Percentiles rank a stretch among this genome's conserved stretches.
phyloP scores from a whole-genome alignment of 2,113 vertebrate species.

The Passer domesticus region DNA sequence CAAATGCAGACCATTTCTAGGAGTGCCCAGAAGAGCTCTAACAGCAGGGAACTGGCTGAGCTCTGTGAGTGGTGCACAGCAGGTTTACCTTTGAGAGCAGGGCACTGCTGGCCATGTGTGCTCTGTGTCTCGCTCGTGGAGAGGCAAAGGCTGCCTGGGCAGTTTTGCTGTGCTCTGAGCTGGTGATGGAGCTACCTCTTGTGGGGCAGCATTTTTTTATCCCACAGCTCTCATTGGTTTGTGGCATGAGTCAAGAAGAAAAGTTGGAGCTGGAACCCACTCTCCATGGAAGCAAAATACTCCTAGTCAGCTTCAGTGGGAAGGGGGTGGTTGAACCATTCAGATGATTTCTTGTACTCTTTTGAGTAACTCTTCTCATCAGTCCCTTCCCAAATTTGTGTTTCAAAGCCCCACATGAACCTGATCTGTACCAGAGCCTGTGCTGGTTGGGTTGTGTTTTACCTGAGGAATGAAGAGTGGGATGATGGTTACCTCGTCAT shows the following conservation, averaged over 20 bases:
- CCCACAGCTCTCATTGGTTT: not conserved
- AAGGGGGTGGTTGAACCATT: not conserved
- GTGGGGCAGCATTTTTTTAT: not conserved
- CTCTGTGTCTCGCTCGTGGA: fast-evolving
- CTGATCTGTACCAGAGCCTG: not conserved
- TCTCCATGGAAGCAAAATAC: not conserved
- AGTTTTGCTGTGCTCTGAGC: not conserved
- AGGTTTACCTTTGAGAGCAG: not conserved
- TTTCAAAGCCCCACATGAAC: not conserved
- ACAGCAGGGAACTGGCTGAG: not conserved
- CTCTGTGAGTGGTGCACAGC: not conserved
- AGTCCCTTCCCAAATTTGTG: not conserved
- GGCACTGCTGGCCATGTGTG: not conserved
- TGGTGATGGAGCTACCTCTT: not conserved
- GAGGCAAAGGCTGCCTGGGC: not conserved
- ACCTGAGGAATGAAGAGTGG: not conserved
- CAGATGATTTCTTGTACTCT: not conserved
- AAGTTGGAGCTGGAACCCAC: not conserved
- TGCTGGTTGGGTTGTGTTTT: not conserved
- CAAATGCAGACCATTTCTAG: not conserved
- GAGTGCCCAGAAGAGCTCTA: not conserved
- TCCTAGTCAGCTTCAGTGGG: not conserved
- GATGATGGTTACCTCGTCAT: not conserved
- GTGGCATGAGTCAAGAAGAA: not conserved
- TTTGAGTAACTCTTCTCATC: not conserved